A percentile compares a stretch with the other conserved stretches of the same genome.
These are phyloP conservation scores for Nerophis lumbriciformis DNA, from an alignment of 2,113 vertebrate genomes.

Conservation along the genomic window DNA sequence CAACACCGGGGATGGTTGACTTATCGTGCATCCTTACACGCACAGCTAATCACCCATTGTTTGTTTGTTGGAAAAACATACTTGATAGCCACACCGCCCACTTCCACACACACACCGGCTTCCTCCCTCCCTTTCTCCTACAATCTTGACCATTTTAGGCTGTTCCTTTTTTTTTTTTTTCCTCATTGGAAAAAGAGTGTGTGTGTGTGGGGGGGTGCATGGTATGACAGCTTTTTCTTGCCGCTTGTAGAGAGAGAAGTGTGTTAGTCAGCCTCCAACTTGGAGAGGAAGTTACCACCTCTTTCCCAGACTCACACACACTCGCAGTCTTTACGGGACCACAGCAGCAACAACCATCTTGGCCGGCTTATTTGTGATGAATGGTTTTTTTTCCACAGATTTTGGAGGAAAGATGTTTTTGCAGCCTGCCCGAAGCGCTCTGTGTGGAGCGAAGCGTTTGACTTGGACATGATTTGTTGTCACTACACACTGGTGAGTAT, in stretches of 20 bases:
- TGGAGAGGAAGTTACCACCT: conserved; percentile 69
- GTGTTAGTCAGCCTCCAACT: conserved; percentile 60
- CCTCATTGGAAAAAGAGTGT: conserved; percentile 1
- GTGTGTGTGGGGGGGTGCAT: conserved; percentile 45
- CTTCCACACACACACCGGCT: conserved; percentile 28
- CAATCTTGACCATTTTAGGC: conserved; percentile 74
- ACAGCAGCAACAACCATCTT: conserved; percentile 38
- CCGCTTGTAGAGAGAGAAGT: conserved; percentile 50
- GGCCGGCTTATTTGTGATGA: conserved; percentile 35
- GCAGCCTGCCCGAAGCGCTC: conserved; percentile 20
- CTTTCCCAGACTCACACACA: conserved; percentile 53
- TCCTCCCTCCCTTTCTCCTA: conserved; percentile 51
- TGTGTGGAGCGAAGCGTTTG: conserved; percentile 29
- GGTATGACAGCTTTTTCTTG: conserved; percentile 72
- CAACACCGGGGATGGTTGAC: no score
- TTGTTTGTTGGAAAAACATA: neutral
- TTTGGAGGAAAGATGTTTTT: conserved; percentile 36
- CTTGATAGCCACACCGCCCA: neutral
- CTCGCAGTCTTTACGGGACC: conserved; percentile 35
- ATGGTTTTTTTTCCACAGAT: conserved; percentile 8
- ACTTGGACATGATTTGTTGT: conserved; percentile 22
- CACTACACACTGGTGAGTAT: conserved; percentile 55
- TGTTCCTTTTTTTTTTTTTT: conserved; percentile 64
- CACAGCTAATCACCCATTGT: no score
- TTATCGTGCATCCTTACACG: no score